These are phyloP conservation scores for Puntigrus tetrazona DNA, from an alignment of 2,113 vertebrate species.

Conservation along the genomic window DNA sequence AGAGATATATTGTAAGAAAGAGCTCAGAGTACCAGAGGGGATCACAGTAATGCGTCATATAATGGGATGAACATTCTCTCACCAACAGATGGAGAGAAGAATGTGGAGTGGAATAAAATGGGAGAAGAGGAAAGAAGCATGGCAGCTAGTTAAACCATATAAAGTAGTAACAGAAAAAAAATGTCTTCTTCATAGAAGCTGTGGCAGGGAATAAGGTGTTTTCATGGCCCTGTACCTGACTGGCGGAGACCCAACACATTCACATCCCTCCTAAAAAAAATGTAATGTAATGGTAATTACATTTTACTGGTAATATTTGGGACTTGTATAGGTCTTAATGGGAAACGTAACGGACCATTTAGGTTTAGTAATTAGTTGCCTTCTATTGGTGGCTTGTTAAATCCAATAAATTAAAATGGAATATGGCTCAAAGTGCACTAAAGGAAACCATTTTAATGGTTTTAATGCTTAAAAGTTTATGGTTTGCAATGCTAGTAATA, in stretches of 20 bases:
- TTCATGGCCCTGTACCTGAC: not conserved
- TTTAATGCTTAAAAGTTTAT: too few species aligned
- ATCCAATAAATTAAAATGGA: too few species aligned
- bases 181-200: not conserved
- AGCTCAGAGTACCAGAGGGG: not conserved
- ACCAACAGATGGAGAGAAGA: not conserved
- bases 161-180: not conserved
- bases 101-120: conserved; percentile 9
- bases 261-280: not conserved
- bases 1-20: not conserved
- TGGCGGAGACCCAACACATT: conserved; percentile 7
- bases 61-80: not conserved
- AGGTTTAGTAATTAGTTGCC: too few species aligned
- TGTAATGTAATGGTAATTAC: not conserved
- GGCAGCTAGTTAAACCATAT: not conserved
- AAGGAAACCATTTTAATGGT: too few species aligned
- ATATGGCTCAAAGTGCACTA: too few species aligned
- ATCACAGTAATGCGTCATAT: not conserved
- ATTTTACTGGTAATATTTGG: not conserved
- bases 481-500: too few species aligned
- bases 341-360: too few species aligned
- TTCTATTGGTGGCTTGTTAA: too few species aligned
- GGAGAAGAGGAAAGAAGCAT: not conserved
- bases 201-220: not conserved
- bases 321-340: too few species aligned